phyloP scores from a whole-genome alignment of 2,113 vertebrate genomes.

The Campylomormyrus tamandua region DNA sequence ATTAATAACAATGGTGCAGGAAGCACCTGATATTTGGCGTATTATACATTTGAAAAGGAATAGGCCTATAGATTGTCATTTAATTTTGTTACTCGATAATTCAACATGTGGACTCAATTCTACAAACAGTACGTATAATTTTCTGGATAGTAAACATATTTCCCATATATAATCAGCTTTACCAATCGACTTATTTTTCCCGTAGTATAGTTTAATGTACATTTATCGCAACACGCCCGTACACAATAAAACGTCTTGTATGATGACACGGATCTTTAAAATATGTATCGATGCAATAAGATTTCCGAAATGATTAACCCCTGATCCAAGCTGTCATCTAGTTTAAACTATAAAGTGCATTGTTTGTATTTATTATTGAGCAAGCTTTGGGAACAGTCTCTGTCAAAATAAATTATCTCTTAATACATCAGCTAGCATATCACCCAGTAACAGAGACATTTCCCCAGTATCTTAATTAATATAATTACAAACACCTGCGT shows the following conservation, averaged over 20 bases:
- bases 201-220: neutral
- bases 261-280: neutral
- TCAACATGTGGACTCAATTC: neutral
- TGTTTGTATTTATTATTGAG: conserved; percentile 37
- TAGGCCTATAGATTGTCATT: neutral
- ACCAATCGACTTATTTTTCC: neutral
- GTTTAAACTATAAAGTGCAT: neutral
- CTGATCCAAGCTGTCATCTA: neutral
- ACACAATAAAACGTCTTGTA: neutral
- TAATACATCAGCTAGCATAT: conserved; percentile 32
- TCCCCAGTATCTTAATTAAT: conserved; percentile 67
- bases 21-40: neutral
- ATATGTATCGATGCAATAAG: neutral
- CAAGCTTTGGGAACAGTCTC: conserved; percentile 72
- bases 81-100: neutral
- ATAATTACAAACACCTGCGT: conserved; percentile 67
- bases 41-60: neutral
- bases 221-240: neutral
- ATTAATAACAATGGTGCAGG: neutral
- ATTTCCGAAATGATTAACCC: neutral
- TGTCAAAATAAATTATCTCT: conserved; percentile 53
- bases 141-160: neutral
- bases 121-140: neutral
- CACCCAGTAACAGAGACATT: conserved; percentile 51
- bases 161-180: neutral